phyloP scores from a whole-genome alignment of 2,797 vertebrate species.

The Alfaro cultratus region DNA sequence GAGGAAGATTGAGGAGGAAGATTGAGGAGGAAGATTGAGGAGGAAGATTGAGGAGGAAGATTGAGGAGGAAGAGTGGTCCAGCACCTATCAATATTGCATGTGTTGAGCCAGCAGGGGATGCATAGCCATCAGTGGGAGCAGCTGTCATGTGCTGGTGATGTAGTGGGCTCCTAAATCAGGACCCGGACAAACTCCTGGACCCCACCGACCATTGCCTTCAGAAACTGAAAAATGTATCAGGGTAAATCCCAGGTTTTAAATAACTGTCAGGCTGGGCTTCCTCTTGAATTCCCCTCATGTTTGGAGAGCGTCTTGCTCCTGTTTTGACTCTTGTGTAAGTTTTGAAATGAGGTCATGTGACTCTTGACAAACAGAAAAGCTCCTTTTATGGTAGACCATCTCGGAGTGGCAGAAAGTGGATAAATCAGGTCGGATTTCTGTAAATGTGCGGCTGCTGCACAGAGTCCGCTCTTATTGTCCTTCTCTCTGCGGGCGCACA shows the following conservation, averaged over 20 bases:
- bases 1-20: slow-evolving; percentile 4
- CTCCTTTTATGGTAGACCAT: not conserved
- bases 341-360: slow-evolving; percentile 2
- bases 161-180: slow-evolving; percentile 48
- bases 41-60: not conserved
- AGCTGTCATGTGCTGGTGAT: slow-evolving; percentile 64
- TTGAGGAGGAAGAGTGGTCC: slow-evolving; percentile 14
- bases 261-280: not conserved
- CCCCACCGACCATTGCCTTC: slow-evolving; percentile 12
- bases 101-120: slow-evolving; percentile 67
- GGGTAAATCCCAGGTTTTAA: slow-evolving; percentile 19
- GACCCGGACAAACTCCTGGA: slow-evolving; percentile 28
- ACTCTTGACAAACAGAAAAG: not conserved
- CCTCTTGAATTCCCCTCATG: slow-evolving; percentile 6
- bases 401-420: not conserved
- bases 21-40: not conserved
- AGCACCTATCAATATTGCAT: slow-evolving; percentile 70
- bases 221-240: too few relatives aligned
- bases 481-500: slow-evolving; percentile 45
- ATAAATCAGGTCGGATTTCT: not conserved
- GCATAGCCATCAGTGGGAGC: slow-evolving; percentile 65
- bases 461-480: slow-evolving; percentile 53
- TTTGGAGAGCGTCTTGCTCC: not conserved
- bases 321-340: not conserved
- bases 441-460: slow-evolving; percentile 18